Evolutionary conservation across 2,113 vertebrate species (phyloP).

Genomic region (Carollia perspicillata): DNA sequence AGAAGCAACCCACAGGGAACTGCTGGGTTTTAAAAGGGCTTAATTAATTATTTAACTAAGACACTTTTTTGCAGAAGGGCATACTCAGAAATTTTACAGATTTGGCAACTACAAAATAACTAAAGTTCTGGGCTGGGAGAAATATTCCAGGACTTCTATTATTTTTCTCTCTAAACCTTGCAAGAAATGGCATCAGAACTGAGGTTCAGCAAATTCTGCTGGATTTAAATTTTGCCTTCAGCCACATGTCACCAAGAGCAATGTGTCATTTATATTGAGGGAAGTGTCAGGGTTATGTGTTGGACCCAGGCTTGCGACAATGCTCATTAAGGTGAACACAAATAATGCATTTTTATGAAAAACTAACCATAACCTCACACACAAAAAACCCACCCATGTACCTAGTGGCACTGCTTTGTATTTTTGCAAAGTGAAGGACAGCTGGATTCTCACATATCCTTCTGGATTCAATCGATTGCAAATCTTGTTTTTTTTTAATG

Average conservation of each 20-base stretch:
- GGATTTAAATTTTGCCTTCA: slow-evolving; percentile 16
- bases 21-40: neutral
- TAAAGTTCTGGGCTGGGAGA: neutral
- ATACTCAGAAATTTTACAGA: neutral
- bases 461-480: neutral
- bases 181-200: neutral
- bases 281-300: neutral
- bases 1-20: slow-evolving; percentile 1
- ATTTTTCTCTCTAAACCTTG: neutral
- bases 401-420: neutral
- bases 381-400: neutral
- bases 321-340: neutral
- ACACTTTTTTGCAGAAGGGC: neutral
- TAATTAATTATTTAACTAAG: slow-evolving; percentile 65
- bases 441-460: neutral
- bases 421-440: neutral
- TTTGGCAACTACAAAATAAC: neutral
- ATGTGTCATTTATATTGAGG: neutral
- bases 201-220: neutral
- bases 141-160: neutral
- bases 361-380: neutral
- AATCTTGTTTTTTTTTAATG: neutral
- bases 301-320: neutral
- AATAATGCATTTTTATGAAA: neutral
- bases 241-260: neutral